Percentiles rank a stretch among this genome's conserved stretches.
Conservation (phyloP, 2,888 invertebrate species). For the Cephus rjabovi region DNA sequence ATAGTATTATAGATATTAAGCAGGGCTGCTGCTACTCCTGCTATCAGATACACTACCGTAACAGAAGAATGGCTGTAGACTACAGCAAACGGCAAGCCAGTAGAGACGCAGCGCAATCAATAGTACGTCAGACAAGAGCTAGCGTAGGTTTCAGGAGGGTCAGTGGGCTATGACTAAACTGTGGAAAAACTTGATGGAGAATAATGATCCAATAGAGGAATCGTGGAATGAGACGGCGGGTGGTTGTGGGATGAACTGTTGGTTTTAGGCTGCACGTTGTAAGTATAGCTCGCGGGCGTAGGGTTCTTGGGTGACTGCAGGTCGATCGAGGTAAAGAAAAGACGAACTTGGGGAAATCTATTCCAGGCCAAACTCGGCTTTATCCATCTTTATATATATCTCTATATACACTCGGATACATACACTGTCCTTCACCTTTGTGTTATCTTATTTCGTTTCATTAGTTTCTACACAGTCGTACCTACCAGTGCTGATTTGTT, state of each 20-base stretch:
- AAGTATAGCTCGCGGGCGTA: background rate
- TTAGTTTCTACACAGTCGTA: background rate
- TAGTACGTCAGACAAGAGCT: constrained; percentile 9
- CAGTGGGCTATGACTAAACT: constrained; percentile 6
- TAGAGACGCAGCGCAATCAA: constrained; percentile 12
- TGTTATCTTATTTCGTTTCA: too few relatives aligned
- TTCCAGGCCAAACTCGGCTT: too few relatives aligned
- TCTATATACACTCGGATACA: too few relatives aligned
- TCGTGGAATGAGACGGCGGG: background rate
- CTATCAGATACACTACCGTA: background rate
- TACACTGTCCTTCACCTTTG: too few relatives aligned
- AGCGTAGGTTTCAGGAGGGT: background rate
- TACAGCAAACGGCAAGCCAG: background rate
- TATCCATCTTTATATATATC: background rate
- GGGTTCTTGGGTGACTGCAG: background rate
- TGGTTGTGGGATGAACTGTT: background rate
- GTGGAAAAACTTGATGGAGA: constrained; percentile 6
- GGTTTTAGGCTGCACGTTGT: background rate
- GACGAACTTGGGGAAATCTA: background rate
- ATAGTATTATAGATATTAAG: background rate
- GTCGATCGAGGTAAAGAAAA: background rate
- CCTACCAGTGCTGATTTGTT: too few relatives aligned
- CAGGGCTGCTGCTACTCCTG: background rate
- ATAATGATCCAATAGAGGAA: constrained; percentile 1
- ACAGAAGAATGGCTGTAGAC: background rate